Percentiles rank a stretch among this genome's conserved stretches.
phyloP scores from a whole-genome alignment of 2,113 vertebrate genomes.

The Sorex araneus region DNA sequence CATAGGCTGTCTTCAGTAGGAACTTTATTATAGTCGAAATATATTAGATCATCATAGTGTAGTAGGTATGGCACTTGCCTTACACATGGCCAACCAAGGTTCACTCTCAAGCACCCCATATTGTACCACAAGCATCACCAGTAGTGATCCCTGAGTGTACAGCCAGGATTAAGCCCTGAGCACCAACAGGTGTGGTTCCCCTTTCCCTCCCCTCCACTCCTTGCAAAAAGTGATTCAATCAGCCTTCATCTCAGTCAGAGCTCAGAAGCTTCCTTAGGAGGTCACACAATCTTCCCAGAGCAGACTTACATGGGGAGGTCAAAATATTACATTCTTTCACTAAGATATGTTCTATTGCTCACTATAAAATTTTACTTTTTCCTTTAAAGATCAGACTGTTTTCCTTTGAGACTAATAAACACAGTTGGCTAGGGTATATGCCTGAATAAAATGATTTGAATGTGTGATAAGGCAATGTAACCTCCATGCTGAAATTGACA shows the following conservation, averaged over 20 bases:
- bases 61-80: too few relatives aligned
- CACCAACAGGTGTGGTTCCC: too few relatives aligned
- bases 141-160: too few relatives aligned
- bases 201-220: too few relatives aligned
- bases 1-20: neutral
- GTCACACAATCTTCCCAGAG: neutral
- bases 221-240: too few relatives aligned
- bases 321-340: neutral
- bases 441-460: conserved; percentile 71
- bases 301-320: neutral
- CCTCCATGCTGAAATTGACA: conserved; percentile 65
- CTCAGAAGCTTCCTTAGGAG: neutral
- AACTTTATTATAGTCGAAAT: neutral
- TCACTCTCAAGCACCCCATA: too few relatives aligned
- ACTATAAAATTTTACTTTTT: conserved; percentile 52
- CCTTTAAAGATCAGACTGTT: conserved; percentile 69
- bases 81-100: too few relatives aligned
- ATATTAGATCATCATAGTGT: too few relatives aligned
- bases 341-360: conserved; percentile 64
- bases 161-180: too few relatives aligned
- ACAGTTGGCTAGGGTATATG: conserved; percentile 46
- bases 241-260: too few relatives aligned
- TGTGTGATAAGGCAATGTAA: conserved; percentile 69
- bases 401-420: conserved; percentile 74
- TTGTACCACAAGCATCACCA: too few relatives aligned